Evolutionary conservation across 1,140 invertebrate species (phyloP).

Genomic region (Bombus confusus): DNA sequence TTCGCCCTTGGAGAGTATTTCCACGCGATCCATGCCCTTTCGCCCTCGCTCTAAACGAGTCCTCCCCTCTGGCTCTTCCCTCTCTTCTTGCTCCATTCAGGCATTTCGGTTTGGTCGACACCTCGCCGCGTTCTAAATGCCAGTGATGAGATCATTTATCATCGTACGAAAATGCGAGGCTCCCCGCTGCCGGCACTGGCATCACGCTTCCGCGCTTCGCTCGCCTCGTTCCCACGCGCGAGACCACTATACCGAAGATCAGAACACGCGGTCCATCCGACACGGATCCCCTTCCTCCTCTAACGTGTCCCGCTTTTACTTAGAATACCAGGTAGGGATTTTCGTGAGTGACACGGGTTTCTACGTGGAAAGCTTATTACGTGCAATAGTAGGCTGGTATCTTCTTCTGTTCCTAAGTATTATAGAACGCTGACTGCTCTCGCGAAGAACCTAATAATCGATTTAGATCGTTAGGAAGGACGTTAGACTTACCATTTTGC

Average conservation of each 20-base stretch:
- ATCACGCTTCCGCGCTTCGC: conserved; percentile 53
- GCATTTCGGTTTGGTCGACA: conserved; percentile 33
- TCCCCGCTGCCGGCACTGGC: not conserved
- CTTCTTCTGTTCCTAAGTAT: not conserved
- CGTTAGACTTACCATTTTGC: rapidly evolving
- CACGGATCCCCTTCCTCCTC: conserved; percentile 39
- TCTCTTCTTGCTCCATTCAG: not conserved
- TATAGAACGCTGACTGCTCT: no score
- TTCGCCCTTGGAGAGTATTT: not conserved
- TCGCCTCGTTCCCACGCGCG: conserved; percentile 61
- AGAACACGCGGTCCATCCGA: conserved; percentile 32
- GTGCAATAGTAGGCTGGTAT: not conserved
- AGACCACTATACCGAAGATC: conserved; percentile 7
- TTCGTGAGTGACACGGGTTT: conserved; percentile 32
- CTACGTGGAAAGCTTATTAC: not conserved
- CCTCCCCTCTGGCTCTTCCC: not conserved
- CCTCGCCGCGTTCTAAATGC: conserved; percentile 55
- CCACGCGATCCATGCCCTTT: conserved; percentile 27
- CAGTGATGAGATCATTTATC: conserved; percentile 67
- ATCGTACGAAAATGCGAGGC: conserved; percentile 60
- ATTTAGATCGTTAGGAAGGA: no score
- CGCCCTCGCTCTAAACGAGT: conserved; percentile 22
- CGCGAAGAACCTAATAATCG: no score
- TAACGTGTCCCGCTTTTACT: conserved; percentile 59
- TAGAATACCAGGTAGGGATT: conserved; percentile 5